phyloP scores from a whole-genome alignment of 2,113 vertebrate species.

The Bagarius yarrelli region DNA sequence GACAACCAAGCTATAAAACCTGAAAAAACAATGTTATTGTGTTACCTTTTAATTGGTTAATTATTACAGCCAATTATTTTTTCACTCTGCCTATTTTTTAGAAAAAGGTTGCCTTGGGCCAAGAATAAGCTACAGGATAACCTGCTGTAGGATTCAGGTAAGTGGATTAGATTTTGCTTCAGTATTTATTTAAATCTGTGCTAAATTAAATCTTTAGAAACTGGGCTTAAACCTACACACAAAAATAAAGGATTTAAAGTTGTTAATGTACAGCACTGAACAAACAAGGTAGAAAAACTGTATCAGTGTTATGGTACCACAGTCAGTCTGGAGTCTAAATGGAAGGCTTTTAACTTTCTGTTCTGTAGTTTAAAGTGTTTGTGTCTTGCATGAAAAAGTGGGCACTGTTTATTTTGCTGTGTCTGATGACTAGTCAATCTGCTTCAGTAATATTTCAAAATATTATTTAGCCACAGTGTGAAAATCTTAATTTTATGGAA shows the following conservation, averaged over 20 bases:
- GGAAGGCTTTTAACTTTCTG: not conserved
- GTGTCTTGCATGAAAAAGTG: not conserved
- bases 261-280: not conserved
- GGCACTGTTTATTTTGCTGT: not conserved
- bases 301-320: not conserved
- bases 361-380: not conserved
- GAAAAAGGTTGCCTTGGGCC: conserved; percentile 12
- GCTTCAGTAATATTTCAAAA: no score
- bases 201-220: not conserved
- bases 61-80: not conserved
- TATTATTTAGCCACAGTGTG: no score
- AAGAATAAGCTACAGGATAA: conserved; percentile 3
- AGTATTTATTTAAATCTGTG: not conserved
- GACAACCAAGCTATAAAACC: not conserved
- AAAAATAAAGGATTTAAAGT: not conserved
- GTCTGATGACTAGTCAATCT: no score
- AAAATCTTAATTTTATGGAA: no score
- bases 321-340: not conserved
- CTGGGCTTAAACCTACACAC: not conserved
- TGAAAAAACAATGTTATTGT: not conserved
- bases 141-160: not conserved
- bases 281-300: not conserved
- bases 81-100: conserved; percentile 5
- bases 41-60: not conserved
- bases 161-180: not conserved